Conservation (phyloP, 2,113 vertebrate genomes). For the Lanius ludovicianus region DNA sequence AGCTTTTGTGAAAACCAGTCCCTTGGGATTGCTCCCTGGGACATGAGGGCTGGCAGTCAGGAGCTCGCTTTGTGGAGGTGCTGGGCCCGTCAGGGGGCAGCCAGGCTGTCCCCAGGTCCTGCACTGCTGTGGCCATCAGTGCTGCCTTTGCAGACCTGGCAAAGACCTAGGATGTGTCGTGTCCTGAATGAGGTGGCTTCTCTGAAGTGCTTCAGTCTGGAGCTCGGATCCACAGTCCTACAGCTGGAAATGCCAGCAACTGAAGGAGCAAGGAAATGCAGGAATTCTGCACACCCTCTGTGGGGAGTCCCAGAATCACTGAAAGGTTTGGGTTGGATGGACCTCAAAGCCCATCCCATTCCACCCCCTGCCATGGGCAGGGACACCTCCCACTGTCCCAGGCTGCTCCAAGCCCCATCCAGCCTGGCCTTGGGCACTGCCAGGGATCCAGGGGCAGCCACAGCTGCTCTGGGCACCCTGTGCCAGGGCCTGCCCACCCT, state of each 20-base stretch:
- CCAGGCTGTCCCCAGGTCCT: background rate
- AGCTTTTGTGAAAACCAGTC: background rate
- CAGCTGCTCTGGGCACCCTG: too few species aligned
- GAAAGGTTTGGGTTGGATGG: background rate
- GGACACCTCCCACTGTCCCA: too few species aligned
- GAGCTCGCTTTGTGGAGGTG: background rate
- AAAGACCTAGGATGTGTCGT: accelerated
- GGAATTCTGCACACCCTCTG: accelerated
- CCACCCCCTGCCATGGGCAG: background rate
- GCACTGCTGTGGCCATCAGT: accelerated
- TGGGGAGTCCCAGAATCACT: background rate
- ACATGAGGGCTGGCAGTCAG: background rate
- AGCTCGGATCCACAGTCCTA: background rate
- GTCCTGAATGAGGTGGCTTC: background rate
- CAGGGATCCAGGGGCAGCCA: too few species aligned
- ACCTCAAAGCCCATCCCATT: accelerated
- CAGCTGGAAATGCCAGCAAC: background rate
- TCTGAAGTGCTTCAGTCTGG: background rate
- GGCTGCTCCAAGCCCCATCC: too few species aligned
- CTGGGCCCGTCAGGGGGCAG: accelerated
- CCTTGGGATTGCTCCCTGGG: background rate
- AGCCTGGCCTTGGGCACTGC: too few species aligned
- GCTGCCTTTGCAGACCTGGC: background rate
- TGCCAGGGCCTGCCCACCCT: too few species aligned
- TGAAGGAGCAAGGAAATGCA: accelerated